Evolutionary conservation across 92 coral and sea anemone genomes (phyloP).

Genomic region (Palythoa grandiflora): DNA sequence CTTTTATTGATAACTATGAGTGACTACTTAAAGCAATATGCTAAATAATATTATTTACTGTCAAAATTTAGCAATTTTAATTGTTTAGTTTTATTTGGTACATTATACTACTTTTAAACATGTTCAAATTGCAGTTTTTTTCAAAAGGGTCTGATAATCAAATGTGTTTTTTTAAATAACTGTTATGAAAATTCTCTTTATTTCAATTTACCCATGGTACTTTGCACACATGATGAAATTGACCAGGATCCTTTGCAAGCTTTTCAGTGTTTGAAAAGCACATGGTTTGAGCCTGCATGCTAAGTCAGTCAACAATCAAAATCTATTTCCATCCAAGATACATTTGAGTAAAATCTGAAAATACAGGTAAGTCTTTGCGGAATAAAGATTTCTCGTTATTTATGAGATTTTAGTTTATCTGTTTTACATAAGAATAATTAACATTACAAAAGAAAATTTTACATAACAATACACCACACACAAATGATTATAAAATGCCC

Average conservation of each 20-base stretch:
- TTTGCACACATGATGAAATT: background rate
- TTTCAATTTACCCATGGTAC: background rate
- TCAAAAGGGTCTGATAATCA: background rate
- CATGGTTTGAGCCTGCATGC: background rate
- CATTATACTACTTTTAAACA: background rate
- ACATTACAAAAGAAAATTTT: constrained; percentile 17
- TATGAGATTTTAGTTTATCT: background rate
- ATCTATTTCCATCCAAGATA: constrained; percentile 27
- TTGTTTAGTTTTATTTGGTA: background rate
- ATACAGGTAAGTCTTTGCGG: constrained; percentile 3
- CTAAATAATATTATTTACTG: background rate
- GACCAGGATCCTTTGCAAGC: background rate
- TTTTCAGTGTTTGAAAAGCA: background rate
- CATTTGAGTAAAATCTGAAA: background rate
- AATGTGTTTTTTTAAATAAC: background rate
- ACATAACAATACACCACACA: constrained; percentile 10
- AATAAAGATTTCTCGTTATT: background rate
- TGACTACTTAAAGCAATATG: background rate
- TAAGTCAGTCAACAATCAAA: background rate
- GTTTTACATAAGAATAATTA: background rate
- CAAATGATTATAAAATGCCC: background rate
- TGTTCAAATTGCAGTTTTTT: background rate
- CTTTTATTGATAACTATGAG: background rate
- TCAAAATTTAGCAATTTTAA: background rate
- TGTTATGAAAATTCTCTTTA: background rate